Base-by-base conservation (phyloP, 2,113 vertebrate species). In the Paradisaea rubra region DNA sequence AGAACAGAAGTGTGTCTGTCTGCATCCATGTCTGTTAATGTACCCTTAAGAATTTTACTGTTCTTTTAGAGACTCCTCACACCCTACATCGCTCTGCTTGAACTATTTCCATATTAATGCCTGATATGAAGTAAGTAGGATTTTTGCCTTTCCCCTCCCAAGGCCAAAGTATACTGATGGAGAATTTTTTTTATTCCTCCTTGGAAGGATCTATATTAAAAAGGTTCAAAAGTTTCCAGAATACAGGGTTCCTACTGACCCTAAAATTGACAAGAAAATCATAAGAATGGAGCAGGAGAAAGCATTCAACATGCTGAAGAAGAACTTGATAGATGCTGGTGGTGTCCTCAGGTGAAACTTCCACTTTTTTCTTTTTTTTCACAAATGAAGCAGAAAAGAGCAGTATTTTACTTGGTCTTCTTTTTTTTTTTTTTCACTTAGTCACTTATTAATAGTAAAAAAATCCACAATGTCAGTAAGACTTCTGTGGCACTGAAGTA, bases 201-300 rank as follows among this genome's bases (percentile, higher is more conserved):
- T 78, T 85, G 97, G 71, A 94, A 99, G 98, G 93, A 99, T 99
- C 96, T 99, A 99, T 87, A 98, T 99, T 84, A 99, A 99, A 97
- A 99, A 99, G 88, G 98, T 99, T 65, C 97, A 98, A 56, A 99
- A 99, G 95, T 99, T 99, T 96, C 98, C 97, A 12, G 98, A 98
- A 66, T 98, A 98, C 93, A 96, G 97, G 90, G 98, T 99, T 97
- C 97, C 98, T 68, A 98, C 97, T 84, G 98, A 99, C 81, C 98
- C 98, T 71, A 98, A 98, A 96, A 98, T 98, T 96, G 98, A 98
- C 95, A 98, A 97, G 97, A 99, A 98, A 96, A 96, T 98, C 65
- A 98, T 98, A 88, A 97, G 98, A 93, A 97, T 98, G 97, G 98
- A 99, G 81, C 98, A 98, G 91, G 98, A 98, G 69, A 98, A 98